Base-by-base conservation (phyloP, 2,113 vertebrate species). In the Gadus chalcogrammus region DNA sequence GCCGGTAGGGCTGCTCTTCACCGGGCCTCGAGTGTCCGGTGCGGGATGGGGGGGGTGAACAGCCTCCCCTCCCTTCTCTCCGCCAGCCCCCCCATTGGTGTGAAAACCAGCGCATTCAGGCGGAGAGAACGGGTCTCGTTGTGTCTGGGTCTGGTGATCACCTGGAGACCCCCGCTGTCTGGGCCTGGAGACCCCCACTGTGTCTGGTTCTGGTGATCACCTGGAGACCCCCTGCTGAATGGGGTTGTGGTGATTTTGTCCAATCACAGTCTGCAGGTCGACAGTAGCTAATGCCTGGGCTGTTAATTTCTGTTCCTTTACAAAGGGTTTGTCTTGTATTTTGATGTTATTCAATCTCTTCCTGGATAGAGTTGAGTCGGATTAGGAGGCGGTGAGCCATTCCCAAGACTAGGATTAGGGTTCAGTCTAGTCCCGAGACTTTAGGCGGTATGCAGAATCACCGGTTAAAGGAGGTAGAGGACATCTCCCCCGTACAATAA, bases 1-100 rank as follows among this genome's bases (percentile, higher is more conserved):
- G 67, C 68, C 69, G 68, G 79, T 68, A 64, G 75, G 77, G 78
- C 70, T 65, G 53, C 69, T 58, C 74, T 65, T 74, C 73, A 79
- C 68, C 18, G 78, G 84, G 73, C 73, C 72, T 72, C 76, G 65
- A 75, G 87, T 80, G 71, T 86, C 77, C 73, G 64, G 59, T 62
- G 59, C 62, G 48, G 67, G 59, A 71, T 15, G 5, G 38, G 85
- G 69, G 69, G 42, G 11, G 42, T 2, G 42, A 9, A 78, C 67
- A 68, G 70, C 68, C 63, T 74, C 70, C 73, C 76, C 67, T 77
- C 62, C 68, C 35, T 69, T 68, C 73, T 72, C 56, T 65, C 27
- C 75, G 66, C 68, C 68, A 73, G 61, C 72, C 74, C 67, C 65
- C 8, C 79, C 78, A 69, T 73, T 77, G 73, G 72, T 70, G 74